Percentiles rank a stretch among this genome's conserved stretches.
Conservation (phyloP, 2,113 vertebrate species). For the Varanus komodoensis region DNA sequence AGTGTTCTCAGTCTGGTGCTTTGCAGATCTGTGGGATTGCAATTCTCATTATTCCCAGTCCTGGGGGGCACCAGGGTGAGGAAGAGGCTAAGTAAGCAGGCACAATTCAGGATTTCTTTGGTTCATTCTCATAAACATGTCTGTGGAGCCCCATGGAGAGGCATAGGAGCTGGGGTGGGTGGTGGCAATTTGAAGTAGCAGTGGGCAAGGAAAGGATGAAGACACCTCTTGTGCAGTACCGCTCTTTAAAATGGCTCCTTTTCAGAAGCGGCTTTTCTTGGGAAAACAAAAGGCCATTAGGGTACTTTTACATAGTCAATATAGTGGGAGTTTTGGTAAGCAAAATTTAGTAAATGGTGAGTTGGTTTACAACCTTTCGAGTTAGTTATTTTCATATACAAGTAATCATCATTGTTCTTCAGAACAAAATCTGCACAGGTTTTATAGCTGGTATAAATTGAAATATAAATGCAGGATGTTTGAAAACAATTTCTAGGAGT, state of each 20-base stretch:
- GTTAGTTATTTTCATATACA: neutral
- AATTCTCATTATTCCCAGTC: too few species aligned
- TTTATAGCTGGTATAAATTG: neutral
- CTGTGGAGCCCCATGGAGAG: neutral
- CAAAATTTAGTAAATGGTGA: neutral
- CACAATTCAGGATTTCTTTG: neutral
- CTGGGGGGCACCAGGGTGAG: too few species aligned
- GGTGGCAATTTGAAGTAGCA: neutral
- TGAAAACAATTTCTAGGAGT: neutral
- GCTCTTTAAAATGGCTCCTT: neutral
- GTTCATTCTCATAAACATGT: neutral
- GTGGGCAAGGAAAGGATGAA: neutral
- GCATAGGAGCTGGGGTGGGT: neutral
- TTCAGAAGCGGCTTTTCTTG: neutral
- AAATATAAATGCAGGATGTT: conserved; percentile 8
- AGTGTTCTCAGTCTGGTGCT: too few species aligned
- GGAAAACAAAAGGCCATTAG: neutral
- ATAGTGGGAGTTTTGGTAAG: neutral
- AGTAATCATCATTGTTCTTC: neutral
- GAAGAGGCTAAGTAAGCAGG: neutral
- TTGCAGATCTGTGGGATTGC: too few species aligned
- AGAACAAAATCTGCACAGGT: neutral
- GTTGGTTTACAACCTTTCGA: neutral
- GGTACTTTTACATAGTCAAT: neutral
- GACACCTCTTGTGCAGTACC: neutral